Conservation (phyloP, 2,113 vertebrate genomes). For the Lycocorax pyrrhopterus region DNA sequence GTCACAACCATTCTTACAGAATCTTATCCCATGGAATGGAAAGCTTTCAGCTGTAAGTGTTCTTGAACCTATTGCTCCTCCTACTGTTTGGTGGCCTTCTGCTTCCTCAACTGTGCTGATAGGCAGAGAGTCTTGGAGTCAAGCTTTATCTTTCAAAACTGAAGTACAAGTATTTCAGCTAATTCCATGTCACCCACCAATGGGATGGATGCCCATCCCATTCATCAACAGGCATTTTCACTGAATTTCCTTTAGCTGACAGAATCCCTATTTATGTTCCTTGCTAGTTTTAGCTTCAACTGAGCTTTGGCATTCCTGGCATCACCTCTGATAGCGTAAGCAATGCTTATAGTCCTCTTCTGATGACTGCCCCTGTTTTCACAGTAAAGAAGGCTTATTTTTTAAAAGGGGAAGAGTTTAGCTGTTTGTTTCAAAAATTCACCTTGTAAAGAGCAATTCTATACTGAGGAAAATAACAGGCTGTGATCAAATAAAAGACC, state of each 20-base stretch:
- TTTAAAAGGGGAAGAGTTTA: background rate
- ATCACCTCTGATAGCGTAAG: background rate
- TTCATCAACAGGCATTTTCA: background rate
- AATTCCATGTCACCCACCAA: background rate
- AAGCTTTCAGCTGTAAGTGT: background rate
- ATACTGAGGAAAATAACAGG: background rate
- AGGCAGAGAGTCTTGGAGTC: background rate
- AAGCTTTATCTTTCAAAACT: background rate
- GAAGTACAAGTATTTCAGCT: background rate
- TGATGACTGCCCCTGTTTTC: background rate
- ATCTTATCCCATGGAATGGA: background rate
- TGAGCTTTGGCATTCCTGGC: background rate
- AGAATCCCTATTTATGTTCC: background rate
- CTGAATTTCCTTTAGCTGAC: background rate
- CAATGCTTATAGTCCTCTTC: background rate
- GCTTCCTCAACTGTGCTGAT: background rate
- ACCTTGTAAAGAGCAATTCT: background rate
- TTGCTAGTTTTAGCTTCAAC: background rate
- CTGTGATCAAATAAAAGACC: background rate
- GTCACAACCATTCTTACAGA: background rate
- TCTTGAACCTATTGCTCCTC: background rate
- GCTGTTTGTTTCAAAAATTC: background rate
- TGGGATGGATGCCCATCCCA: background rate
- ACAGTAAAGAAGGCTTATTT: background rate
- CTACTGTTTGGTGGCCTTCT: background rate